These are phyloP conservation scores for Serilophus lunatus DNA, from an alignment of 2,113 vertebrate genomes.

Conservation along the genomic window DNA sequence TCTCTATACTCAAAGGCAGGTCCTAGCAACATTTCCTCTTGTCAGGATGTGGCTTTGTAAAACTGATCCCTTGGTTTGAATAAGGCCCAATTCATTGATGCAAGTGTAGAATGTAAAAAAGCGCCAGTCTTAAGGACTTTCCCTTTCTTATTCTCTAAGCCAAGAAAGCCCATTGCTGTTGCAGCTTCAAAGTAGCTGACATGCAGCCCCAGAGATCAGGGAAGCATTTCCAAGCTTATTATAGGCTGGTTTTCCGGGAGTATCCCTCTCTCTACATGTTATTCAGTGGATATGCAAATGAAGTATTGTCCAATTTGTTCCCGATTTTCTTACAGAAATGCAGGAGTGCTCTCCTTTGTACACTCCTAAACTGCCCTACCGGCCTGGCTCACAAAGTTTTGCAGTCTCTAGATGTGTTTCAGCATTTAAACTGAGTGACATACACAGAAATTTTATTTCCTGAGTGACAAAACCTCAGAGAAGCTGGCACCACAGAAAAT, in stretches of 20 bases:
- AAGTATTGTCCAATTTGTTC: constrained; percentile 23
- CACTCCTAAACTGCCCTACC: background rate
- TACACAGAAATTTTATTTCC: background rate
- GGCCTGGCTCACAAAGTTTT: background rate
- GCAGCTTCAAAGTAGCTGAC: constrained; percentile 1
- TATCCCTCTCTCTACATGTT: background rate
- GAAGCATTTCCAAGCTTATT: constrained; percentile 20
- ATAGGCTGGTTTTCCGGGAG: background rate
- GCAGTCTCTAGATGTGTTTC: background rate
- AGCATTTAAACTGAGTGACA: background rate
- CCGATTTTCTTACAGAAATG: background rate
- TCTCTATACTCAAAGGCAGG: background rate
- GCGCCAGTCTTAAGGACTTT: background rate
- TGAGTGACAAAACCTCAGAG: background rate
- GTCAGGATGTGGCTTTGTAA: background rate
- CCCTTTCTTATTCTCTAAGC: background rate
- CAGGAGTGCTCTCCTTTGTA: background rate
- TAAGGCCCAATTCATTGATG: background rate
- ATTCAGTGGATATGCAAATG: constrained; percentile 19
- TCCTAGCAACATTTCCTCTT: background rate
- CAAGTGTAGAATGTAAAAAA: background rate
- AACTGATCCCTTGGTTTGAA: background rate
- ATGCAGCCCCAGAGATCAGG: background rate
- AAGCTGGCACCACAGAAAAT: background rate
- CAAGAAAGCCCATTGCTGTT: background rate